These are phyloP conservation scores for Coelinius sp. DNA, from an alignment of 2,888 invertebrate genomes.

Conservation along the genomic window DNA sequence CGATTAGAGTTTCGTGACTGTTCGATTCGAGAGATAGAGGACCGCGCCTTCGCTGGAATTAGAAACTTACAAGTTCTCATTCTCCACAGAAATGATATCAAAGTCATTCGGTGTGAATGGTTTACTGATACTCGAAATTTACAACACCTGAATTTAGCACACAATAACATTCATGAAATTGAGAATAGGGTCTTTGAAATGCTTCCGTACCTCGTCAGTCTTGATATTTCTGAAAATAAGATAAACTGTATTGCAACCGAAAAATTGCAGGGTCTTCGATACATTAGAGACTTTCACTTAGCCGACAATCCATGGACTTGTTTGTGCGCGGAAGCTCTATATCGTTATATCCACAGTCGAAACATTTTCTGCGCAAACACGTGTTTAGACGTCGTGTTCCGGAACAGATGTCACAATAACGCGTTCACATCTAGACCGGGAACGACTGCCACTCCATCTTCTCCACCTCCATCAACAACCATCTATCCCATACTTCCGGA, in stretches of 20 bases:
- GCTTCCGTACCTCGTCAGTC: constrained; percentile 45
- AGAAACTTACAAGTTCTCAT: constrained; percentile 51
- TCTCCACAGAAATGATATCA: constrained; percentile 53
- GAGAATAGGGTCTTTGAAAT: constrained; percentile 52
- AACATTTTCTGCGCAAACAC: constrained; percentile 50
- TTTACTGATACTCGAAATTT: constrained; percentile 49
- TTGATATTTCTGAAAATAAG: constrained; percentile 55
- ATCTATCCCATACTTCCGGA: constrained; percentile 1
- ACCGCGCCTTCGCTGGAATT: constrained; percentile 51
- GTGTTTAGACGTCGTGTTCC: constrained; percentile 40
- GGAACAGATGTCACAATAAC: constrained; percentile 38
- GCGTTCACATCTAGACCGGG: not conserved
- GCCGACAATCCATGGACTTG: constrained; percentile 60
- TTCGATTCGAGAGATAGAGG: constrained; percentile 51
- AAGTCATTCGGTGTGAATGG: constrained; percentile 45
- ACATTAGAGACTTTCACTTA: constrained; percentile 49
- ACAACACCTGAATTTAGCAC: constrained; percentile 51
- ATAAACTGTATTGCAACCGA: constrained; percentile 59
- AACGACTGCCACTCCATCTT: constrained; percentile 11
- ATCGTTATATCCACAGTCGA: constrained; percentile 49
- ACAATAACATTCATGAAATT: constrained; percentile 55
- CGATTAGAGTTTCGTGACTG: constrained; percentile 55
- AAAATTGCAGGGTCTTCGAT: constrained; percentile 46
- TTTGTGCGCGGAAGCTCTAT: constrained; percentile 52
- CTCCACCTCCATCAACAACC: constrained; percentile 34